Base-by-base conservation (phyloP, 2,797 vertebrate species). In the Sebastes vulpes region DNA sequence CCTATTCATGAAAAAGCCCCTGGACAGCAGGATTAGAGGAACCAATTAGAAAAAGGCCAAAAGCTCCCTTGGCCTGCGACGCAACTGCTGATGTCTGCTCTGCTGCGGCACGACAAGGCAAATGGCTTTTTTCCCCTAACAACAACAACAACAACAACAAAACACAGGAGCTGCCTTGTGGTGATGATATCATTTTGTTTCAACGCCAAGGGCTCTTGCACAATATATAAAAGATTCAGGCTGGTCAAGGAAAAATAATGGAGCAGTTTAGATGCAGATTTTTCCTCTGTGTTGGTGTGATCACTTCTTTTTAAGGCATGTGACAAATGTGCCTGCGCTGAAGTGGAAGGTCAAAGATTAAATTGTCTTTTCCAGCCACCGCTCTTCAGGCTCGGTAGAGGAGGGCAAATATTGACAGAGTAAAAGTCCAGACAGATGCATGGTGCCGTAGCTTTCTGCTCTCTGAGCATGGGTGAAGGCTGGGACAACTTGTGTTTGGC, bases 371-470 rank as follows among this genome's bases (percentile, higher is more conserved):
- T 16, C 50, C 28, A 52, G 82, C 72, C 63, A 3, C 56, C 1
- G 61, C 79, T 86, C 79, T 54, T 21, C 54, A 14, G 64, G 72
- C 73, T 74, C 5, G 16, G 52, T 9, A n/a, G 59, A 65, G 74
- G 31, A 80, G 63, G 63, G 88, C 79, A 94, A 95, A 95, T 94
- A 95, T 93, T 95, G 94, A 94, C 92, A 87, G 76, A 64, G 52
- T 87, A 26, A 89, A 84, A 82, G 93, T 91, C 86, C 83, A 87
- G 79, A 85, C 72, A 18, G 65, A 64, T 16, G 69, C 71, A 9
- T 2, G 21, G 52, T 11, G 12, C 68, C 6, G 63, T 4, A 18
- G 79, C 69, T 54, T 35, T 65, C 52, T 80, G 69, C 38, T 74
- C 60, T 23, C 67, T 20, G 46, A 56, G 59, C 59, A 6, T 9